Base-by-base conservation (phyloP, 2,113 vertebrate species). In the Chloropsis cyanopogon region DNA sequence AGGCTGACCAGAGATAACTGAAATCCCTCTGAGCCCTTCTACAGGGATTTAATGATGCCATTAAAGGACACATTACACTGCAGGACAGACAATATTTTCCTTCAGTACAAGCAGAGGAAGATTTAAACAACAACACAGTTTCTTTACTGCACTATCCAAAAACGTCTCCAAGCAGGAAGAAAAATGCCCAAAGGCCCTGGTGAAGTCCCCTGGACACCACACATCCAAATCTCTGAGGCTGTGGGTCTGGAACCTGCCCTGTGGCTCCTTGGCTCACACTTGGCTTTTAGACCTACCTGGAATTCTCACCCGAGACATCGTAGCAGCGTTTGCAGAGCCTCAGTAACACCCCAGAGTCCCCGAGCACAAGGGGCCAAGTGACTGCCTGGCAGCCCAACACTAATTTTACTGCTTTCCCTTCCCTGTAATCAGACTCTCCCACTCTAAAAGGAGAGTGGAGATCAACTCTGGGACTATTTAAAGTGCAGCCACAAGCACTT, bases 251-350 rank as follows among this genome's bases (percentile, higher is more conserved):
- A 61, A 26, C 29, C 80, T 84, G 52, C 71, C 59, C 86, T 23
- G 28, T 4, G 46, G 39, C 44, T 77, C 47, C 82, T 77, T 20
- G 20, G 60, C 50, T 86, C 60, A 19, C 66, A 49, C 15, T 42
- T 50, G 63, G 56, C 42, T 50, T 65, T 91, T 70, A 93, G 88
- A 98, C 98, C 98, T 98, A 99, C 98, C 98, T 98, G 98, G 97
- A 93, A 98, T 96, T 92, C 93, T 85, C 90, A 98, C 91, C 95
- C 97, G 97, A 10, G 98, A 97, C 98, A 99, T 99, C 89, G 53
- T 95, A 96, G 96, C 88, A 91, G 94, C 29, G 70, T 59, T 18
- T 91, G 53, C 52, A 76, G 84, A 92, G 49, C 92, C 76, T 60
- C 78, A 52, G 7, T 24, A 44, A 86, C 69, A 60, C 63, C 89